Percentiles rank a stretch among this genome's conserved stretches.
phyloP scores from a whole-genome alignment of 2,113 vertebrate genomes.

The Paramormyrops kingsleyae region DNA sequence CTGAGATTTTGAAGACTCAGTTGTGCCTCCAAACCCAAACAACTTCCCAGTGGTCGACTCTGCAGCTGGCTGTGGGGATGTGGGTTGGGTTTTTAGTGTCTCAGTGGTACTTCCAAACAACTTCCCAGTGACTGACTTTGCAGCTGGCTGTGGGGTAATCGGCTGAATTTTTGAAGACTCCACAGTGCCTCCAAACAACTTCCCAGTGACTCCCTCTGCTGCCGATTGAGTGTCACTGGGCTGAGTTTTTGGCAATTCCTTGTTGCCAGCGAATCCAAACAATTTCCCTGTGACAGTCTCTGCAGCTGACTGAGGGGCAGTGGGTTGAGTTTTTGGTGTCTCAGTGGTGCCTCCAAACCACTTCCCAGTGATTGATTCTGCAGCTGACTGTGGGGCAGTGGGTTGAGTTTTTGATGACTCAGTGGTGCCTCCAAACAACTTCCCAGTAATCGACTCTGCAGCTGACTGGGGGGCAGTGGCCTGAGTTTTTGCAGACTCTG shows the following conservation, averaged over 20 bases:
- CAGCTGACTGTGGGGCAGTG: not conserved
- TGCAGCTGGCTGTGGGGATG: not conserved
- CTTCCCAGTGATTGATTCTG: not conserved
- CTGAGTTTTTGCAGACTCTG: not conserved
- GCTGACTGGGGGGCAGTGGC: not conserved
- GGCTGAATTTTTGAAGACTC: not conserved
- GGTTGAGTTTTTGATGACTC: not conserved
- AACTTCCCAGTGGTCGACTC: slow-evolving; percentile 65
- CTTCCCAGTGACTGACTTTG: not conserved
- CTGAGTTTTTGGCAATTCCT: not conserved
- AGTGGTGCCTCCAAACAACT: not conserved
- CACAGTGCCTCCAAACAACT: not conserved
- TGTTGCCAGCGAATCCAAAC: not conserved
- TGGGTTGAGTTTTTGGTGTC: not conserved
- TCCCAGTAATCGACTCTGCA: not conserved
- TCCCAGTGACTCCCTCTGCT: not conserved
- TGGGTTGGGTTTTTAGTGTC: not conserved
- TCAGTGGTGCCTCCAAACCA: not conserved
- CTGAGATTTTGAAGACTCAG: not conserved
- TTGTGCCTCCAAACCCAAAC: not conserved
- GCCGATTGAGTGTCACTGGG: not conserved
- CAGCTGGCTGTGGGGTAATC: not conserved
- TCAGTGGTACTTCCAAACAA: not conserved
- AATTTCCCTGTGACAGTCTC: slow-evolving; percentile 65
- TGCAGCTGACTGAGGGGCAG: not conserved